Evolutionary conservation across 2,113 vertebrate species (phyloP).

Genomic region (Sinosuthora webbiana): DNA sequence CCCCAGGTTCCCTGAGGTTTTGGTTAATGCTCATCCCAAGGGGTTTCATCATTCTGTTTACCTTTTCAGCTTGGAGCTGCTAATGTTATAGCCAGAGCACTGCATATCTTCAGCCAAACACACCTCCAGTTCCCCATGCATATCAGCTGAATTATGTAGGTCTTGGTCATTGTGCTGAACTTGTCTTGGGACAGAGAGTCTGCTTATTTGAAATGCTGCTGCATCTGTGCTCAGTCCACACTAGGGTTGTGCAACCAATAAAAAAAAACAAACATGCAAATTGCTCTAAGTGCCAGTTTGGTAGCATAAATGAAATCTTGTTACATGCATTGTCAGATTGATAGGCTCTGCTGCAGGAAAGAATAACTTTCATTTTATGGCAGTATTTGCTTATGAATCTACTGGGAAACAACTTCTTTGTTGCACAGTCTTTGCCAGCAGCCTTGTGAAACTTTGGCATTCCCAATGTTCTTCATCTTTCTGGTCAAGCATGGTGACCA

Average conservation of each 20-base stretch:
- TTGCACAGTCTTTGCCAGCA: neutral
- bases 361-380: neutral
- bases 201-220: neutral
- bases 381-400: neutral
- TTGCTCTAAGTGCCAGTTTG: neutral
- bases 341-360: neutral
- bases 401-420: neutral
- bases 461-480: neutral
- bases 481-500: neutral
- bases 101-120: neutral
- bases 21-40: neutral
- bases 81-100: neutral
- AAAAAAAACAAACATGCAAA: neutral
- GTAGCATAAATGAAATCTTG: neutral
- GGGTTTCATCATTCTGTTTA: neutral
- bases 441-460: neutral
- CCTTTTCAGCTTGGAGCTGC: neutral
- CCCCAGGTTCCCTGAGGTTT: neutral
- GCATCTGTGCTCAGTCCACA: neutral
- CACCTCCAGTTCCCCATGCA: neutral
- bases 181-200: neutral
- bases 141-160: neutral
- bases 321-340: neutral
- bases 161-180: neutral
- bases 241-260: neutral